These are phyloP conservation scores for Upupa epops DNA, from an alignment of 2,113 vertebrate species.

Conservation along the genomic window DNA sequence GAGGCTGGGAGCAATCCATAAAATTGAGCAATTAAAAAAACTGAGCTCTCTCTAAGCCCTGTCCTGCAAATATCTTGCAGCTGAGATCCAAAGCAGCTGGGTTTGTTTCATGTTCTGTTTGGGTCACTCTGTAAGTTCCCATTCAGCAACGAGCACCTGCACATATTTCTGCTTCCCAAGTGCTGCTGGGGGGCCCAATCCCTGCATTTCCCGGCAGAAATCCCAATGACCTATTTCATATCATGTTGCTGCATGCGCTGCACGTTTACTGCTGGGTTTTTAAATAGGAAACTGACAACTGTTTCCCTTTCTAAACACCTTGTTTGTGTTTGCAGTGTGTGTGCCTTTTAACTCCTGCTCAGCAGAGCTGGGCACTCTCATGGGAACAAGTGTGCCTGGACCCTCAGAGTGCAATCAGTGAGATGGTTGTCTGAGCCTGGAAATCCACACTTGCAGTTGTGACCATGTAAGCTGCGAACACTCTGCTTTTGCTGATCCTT, in stretches of 20 bases:
- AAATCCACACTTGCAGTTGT: no score
- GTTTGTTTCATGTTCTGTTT: background rate
- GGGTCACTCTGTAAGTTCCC: background rate
- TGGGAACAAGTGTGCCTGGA: background rate
- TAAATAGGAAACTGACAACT: background rate
- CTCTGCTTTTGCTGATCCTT: background rate
- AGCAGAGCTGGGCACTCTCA: background rate
- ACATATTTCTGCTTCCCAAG: background rate
- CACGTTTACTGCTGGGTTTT: background rate
- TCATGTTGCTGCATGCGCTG: background rate
- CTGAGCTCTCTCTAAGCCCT: background rate
- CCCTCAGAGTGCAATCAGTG: background rate
- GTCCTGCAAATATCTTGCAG: background rate
- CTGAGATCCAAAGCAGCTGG: background rate
- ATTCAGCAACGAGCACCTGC: background rate
- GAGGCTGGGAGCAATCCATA: background rate
- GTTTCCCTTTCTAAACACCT: background rate
- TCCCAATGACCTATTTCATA: background rate
- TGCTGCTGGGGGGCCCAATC: background rate
- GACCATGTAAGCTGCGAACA: background rate
- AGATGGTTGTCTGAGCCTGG: no score
- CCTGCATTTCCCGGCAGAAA: background rate
- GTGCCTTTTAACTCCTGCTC: background rate
- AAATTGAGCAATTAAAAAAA: background rate
- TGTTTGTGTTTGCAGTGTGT: background rate